Evolutionary conservation across 2,113 vertebrate species (phyloP).

Genomic region (Anoplopoma fimbria): DNA sequence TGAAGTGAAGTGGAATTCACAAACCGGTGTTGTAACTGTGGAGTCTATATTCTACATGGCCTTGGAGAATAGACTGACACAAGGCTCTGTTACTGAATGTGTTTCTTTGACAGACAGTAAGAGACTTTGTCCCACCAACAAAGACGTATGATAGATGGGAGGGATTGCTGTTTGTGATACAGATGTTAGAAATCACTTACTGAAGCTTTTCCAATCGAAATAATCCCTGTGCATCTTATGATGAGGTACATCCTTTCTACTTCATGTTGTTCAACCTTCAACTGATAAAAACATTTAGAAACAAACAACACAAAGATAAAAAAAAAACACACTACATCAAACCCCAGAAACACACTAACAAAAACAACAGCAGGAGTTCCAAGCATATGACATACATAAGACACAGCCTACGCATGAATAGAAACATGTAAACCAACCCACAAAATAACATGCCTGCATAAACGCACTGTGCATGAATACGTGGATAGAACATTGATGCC

Average conservation of each 20-base stretch:
- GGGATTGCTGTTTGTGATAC: neutral
- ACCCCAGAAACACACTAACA: neutral
- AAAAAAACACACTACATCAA: neutral
- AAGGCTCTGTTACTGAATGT: neutral
- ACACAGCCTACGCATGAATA: constrained; percentile 16
- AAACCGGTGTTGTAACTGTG: constrained; percentile 6
- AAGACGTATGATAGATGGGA: neutral
- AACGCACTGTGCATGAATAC: constrained; percentile 25
- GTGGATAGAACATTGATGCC: constrained; percentile 14
- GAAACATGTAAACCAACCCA: constrained; percentile 43
- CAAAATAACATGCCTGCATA: constrained; percentile 56
- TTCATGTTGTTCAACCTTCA: neutral
- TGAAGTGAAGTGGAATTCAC: constrained; percentile 14
- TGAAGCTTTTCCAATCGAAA: constrained; percentile 3
- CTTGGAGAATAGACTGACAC: neutral
- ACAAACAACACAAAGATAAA: neutral
- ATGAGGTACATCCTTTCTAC: neutral
- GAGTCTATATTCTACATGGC: constrained; percentile 9
- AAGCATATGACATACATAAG: neutral
- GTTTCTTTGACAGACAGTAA: constrained; percentile 1
- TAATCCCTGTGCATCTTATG: neutral
- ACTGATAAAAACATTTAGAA: neutral
- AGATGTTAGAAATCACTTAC: neutral
- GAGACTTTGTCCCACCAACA: constrained; percentile 1
- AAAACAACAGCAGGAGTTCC: neutral